Conservation (phyloP, 2,888 invertebrate genomes). For the Drosophila multiciliata region DNA sequence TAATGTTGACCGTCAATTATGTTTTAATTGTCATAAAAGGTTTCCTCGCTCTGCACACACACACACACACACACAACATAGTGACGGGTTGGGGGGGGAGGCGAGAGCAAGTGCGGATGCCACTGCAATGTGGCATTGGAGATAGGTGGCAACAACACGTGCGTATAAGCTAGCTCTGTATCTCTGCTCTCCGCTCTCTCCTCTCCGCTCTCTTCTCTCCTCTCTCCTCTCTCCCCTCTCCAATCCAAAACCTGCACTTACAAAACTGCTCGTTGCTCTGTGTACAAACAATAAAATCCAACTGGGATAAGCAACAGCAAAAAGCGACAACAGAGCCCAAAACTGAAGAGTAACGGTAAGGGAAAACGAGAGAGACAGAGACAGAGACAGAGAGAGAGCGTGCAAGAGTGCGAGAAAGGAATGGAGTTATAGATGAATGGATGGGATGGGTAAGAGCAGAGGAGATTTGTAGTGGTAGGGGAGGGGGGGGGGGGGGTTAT, state of each 20-base stretch:
- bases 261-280: constrained; percentile 21
- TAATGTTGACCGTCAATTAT: constrained; percentile 85
- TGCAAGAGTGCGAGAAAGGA: constrained; percentile 6
- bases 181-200: not conserved
- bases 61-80: constrained; percentile 4
- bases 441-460: not conserved
- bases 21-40: constrained; percentile 85
- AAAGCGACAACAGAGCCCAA: constrained; percentile 37
- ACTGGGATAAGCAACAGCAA: constrained; percentile 71
- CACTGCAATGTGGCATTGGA: constrained; percentile 27
- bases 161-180: constrained; percentile 13
- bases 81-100: not conserved
- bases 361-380: constrained; percentile 1
- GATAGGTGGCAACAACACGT: constrained; percentile 44
- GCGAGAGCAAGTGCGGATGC: constrained; percentile 2
- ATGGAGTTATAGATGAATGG: not conserved
- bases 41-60: constrained; percentile 58
- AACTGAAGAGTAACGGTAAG: constrained; percentile 20
- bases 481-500: constrained; percentile 4
- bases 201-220: no score
- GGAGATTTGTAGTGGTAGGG: not conserved
- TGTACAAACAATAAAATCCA: constrained; percentile 74
- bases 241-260: not conserved
- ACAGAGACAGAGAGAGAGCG: not conserved
- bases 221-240: no score